These are phyloP conservation scores for Lipotes vexillifer DNA, from an alignment of 2,113 vertebrate species.

Conservation along the genomic window DNA sequence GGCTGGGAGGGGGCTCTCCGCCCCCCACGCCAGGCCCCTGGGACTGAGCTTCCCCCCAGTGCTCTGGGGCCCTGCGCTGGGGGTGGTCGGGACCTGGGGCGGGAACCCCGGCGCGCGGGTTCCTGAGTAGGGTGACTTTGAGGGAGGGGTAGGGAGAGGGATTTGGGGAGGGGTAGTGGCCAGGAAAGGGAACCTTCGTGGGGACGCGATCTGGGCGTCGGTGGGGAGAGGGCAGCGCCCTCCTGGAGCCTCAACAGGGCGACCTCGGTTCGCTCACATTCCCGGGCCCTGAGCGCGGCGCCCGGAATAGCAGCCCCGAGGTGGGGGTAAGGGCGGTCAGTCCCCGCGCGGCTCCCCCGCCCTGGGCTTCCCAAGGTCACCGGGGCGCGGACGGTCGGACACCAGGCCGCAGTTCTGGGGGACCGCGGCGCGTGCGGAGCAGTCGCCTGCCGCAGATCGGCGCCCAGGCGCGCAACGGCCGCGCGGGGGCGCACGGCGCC, in stretches of 20 bases:
- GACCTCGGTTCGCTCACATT: slow-evolving; percentile 16
- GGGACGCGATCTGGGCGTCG: neutral
- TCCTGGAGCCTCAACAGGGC: neutral
- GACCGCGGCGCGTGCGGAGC: neutral
- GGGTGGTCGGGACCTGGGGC: neutral
- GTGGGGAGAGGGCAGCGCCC: neutral
- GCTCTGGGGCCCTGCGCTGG: neutral
- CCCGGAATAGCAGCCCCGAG: slow-evolving; percentile 57
- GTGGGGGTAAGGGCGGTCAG: neutral
- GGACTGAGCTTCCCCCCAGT: neutral
- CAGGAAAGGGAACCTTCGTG: neutral
- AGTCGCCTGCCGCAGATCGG: neutral
- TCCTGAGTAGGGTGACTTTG: neutral
- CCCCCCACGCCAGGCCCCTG: neutral
- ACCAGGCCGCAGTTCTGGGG: neutral
- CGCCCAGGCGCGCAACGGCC: neutral
- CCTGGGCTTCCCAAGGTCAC: slow-evolving; percentile 38
- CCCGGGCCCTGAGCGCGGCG: slow-evolving; percentile 45
- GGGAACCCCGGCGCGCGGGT: neutral
- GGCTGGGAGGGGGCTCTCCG: slow-evolving; percentile 31
- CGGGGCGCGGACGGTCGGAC: neutral
- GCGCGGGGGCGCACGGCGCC: slow-evolving; percentile 47
- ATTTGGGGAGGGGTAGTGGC: neutral
- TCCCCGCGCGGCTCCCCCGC: neutral
- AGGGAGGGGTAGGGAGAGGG: neutral